Evolutionary conservation across 2,797 vertebrate genomes (phyloP).

Genomic region (Bradypus variegatus): DNA sequence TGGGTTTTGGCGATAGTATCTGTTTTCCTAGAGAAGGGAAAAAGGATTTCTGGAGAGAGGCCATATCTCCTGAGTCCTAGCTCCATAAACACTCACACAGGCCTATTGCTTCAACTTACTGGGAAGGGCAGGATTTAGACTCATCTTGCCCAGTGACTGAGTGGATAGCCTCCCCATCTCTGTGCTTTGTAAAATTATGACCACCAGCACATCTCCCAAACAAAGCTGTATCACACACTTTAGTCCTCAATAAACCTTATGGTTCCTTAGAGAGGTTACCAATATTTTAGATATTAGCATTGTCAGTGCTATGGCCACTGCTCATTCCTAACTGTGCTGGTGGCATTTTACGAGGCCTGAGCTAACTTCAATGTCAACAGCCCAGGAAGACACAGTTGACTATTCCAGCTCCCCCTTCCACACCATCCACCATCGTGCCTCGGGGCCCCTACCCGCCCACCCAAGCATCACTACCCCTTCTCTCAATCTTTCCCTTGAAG

Average conservation of each 20-base stretch:
- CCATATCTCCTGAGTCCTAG: neutral
- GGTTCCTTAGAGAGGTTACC: neutral
- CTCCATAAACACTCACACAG: neutral
- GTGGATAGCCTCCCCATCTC: neutral
- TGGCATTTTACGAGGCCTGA: neutral
- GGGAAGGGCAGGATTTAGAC: neutral
- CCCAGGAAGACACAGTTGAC: neutral
- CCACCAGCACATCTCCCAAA: neutral
- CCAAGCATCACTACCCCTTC: neutral
- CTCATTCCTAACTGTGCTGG: neutral
- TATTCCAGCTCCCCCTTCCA: neutral
- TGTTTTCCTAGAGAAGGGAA: neutral
- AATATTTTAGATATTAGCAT: neutral
- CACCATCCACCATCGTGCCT: fast-evolving
- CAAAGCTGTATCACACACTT: neutral
- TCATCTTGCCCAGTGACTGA: neutral
- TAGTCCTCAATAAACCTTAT: neutral
- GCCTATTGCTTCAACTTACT: neutral
- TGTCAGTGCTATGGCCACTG: too few relatives aligned
- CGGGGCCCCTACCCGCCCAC: neutral
- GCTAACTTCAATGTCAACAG: neutral
- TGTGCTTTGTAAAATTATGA: neutral
- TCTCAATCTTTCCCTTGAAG: neutral
- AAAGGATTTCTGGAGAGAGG: neutral
- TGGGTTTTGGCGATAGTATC: neutral